Base-by-base conservation (phyloP, 2,888 invertebrate genomes). In the Chloroclystis v-ata region DNA sequence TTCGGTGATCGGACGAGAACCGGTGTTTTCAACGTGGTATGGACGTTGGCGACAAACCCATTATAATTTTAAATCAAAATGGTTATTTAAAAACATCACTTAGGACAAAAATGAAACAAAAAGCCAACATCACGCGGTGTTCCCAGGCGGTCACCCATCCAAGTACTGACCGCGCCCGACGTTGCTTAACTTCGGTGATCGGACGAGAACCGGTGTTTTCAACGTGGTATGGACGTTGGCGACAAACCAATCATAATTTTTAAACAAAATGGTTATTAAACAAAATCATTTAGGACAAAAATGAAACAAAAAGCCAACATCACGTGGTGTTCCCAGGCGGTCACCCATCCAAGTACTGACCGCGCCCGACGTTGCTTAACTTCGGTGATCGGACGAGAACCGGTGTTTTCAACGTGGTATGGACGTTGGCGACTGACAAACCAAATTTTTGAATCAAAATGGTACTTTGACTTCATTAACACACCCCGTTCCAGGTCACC, bases 381-480 rank as follows among this genome's bases (percentile, higher is more conserved):
- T 81, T 80, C 79, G 79, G 80, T 80, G 80, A 82, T 82, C 82
- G 82, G 82, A 83, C 81, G 82, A 82, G 82, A 82, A 80, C 80
- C 81, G 59, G 60, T 72, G 69, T 74, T 58, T 72, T 72, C 75
- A 78, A 74, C 74, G 68, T 58, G 55, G 58, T 60, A 58, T 60
- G 61, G 57, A 57, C 60, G 60, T 59, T 60, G 60, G 56, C 55
- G 35, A 44, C 1, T 26, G 4, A 67, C 26, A 35, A 12, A 39
- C 9, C 4, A 0, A 24, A 43, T n/a, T n/a, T n/a, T n/a, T n/a
- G n/a, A 14, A 28, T 1, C 5, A 12, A 11, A 24, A 25, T 2
- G 2, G 25, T 24, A 25, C 12, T 24, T 24, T n/a, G n/a, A n/a
- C n/a, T n/a, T n/a, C n/a, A n/a, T n/a, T n/a, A n/a, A n/a, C n/a